A percentile compares a stretch with the other conserved stretches of the same genome.
Evolutionary conservation across 2,888 invertebrate genomes (phyloP).

Genomic region (Trisateles emortualis): DNA sequence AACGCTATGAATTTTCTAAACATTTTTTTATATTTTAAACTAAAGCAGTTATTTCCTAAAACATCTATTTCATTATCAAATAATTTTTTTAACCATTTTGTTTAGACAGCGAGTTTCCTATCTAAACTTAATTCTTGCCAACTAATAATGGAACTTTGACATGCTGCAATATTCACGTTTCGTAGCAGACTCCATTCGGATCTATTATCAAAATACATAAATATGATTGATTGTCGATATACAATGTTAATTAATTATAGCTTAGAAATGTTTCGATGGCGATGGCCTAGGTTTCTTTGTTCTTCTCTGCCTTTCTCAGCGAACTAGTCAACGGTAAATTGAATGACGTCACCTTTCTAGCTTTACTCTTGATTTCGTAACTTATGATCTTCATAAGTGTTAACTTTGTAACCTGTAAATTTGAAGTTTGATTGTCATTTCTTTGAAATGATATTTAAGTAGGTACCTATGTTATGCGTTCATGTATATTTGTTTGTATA

Average conservation of each 20-base stretch:
- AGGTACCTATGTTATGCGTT: no score
- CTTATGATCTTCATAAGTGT: no score
- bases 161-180: not conserved
- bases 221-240: constrained; percentile 6
- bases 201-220: not conserved
- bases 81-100: not conserved
- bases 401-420: no score
- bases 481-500: not conserved
- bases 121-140: constrained; percentile 3
- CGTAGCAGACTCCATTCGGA: not conserved
- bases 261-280: not conserved
- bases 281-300: no score
- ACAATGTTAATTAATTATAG: constrained; percentile 11
- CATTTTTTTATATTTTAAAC: not conserved
- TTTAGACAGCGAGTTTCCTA: not conserved
- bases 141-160: constrained; percentile 4
- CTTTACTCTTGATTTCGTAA: no score
- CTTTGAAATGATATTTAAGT: no score
- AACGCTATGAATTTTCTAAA: not conserved
- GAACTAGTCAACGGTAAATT: no score
- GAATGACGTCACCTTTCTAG: no score
- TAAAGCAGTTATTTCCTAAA: not conserved
- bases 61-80: not conserved
- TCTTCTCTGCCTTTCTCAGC: no score
- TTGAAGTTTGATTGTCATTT: no score